These are phyloP conservation scores for Turdus rufiventris DNA, from an alignment of 2,113 vertebrate genomes.

Conservation along the genomic window DNA sequence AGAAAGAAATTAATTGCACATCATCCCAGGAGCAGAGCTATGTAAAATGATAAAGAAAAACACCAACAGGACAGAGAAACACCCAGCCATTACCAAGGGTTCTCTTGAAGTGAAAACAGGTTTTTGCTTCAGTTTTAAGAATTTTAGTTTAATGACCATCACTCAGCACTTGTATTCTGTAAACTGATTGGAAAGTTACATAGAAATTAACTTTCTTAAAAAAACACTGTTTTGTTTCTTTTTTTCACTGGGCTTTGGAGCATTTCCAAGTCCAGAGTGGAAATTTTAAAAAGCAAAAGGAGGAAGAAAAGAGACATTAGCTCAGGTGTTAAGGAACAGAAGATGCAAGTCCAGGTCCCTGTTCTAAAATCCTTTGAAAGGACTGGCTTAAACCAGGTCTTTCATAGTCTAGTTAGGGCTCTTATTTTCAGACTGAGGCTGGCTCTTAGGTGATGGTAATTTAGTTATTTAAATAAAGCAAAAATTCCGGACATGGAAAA, in stretches of 20 bases:
- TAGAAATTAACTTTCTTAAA: not conserved
- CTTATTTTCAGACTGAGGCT: not conserved
- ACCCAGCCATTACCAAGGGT: not conserved
- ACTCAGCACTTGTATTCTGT: not conserved
- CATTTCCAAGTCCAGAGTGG: not conserved
- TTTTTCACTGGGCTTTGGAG: not conserved
- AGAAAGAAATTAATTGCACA: not conserved
- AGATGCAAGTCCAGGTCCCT: not conserved
- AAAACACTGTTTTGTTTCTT: not conserved
- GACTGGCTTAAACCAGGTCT: not conserved
- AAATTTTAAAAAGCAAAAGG: not conserved
- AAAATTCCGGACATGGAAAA: not conserved
- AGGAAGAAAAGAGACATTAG: not conserved
- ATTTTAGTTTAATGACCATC: not conserved
- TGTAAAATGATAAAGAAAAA: not conserved
- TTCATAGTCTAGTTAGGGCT: not conserved
- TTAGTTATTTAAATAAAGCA: not conserved
- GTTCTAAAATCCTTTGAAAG: not conserved
- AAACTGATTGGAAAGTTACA: not conserved
- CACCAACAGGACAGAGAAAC: not conserved
- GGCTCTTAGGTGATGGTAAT: not conserved
- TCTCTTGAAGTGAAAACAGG: not conserved
- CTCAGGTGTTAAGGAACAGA: not conserved
- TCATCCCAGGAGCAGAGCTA: not conserved
- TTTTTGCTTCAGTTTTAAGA: not conserved